Conservation (phyloP, 2,888 invertebrate species). For the Trichogramma dendrolimi region DNA sequence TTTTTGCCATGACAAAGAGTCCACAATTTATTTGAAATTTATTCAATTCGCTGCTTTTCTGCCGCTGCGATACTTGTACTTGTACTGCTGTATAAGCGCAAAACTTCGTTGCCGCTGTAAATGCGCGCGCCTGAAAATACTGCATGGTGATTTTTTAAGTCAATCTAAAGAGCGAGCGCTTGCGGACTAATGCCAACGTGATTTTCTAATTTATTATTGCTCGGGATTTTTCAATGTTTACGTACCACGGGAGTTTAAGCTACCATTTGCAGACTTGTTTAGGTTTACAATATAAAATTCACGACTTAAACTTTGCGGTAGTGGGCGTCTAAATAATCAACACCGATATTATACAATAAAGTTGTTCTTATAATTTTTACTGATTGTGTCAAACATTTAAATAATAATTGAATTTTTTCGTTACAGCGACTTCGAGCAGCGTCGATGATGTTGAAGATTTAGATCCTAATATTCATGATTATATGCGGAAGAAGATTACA, state of each 20-base stretch:
- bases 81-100: background rate
- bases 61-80: too few relatives aligned
- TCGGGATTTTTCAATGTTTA: background rate
- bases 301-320: too few relatives aligned
- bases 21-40: constrained; percentile 20
- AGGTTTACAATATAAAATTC: too few relatives aligned
- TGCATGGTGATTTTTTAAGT: constrained; percentile 11
- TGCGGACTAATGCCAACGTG: background rate
- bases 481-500: constrained; percentile 44
- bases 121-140: constrained; percentile 3
- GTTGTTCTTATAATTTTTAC: background rate
- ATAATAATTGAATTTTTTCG: background rate
- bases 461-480: constrained; percentile 43
- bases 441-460: constrained; percentile 37
- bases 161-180: background rate
- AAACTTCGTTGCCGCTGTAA: background rate
- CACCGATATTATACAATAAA: background rate
- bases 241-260: too few relatives aligned
- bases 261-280: too few relatives aligned
- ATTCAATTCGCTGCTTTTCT: constrained; percentile 7
- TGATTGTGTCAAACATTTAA: background rate
- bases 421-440: constrained; percentile 31
- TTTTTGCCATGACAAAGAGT: constrained; percentile 9
- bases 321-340: too few relatives aligned
- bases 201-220: background rate